Conservation (phyloP, 2,888 invertebrate genomes). For the Caenorhabditis imperialis region DNA sequence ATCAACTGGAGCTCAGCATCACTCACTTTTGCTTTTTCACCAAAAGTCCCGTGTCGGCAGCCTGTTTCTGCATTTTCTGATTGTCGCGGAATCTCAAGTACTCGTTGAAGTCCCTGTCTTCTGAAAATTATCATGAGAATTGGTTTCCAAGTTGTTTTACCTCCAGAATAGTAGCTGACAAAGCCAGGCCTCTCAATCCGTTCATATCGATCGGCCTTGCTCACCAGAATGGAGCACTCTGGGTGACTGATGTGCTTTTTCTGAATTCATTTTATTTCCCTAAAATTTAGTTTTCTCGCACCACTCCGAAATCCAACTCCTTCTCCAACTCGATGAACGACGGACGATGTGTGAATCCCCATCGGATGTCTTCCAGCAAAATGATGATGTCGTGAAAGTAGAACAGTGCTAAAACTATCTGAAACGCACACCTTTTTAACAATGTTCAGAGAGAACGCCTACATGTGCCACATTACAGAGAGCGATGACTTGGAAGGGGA, state of each 20-base stretch:
- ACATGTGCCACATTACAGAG: conserved; percentile 30
- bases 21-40: conserved; percentile 40
- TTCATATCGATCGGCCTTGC: conserved; percentile 34
- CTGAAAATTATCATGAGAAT: not conserved
- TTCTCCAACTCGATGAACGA: conserved; percentile 19
- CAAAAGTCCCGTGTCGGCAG: conserved; percentile 14
- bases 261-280: not conserved
- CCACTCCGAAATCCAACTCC: conserved; percentile 3
- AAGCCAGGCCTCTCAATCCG: not conserved
- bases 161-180: conserved; percentile 14
- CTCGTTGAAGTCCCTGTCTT: conserved; percentile 17
- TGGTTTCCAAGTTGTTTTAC: not conserved
- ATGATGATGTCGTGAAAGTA: conserved; percentile 41
- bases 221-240: conserved; percentile 23
- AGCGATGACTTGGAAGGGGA: conserved; percentile 20
- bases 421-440: not conserved
- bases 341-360: conserved; percentile 40
- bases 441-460: not conserved
- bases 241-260: conserved; percentile 21
- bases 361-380: conserved; percentile 31
- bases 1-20: not conserved
- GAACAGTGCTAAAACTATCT: conserved; percentile 38
- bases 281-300: not conserved
- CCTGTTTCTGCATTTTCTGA: conserved; percentile 29
- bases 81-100: conserved; percentile 33